Percentiles rank a stretch among this genome's conserved stretches.
Conservation (phyloP, 1,140 invertebrate genomes). For the Zophobas atratus region DNA sequence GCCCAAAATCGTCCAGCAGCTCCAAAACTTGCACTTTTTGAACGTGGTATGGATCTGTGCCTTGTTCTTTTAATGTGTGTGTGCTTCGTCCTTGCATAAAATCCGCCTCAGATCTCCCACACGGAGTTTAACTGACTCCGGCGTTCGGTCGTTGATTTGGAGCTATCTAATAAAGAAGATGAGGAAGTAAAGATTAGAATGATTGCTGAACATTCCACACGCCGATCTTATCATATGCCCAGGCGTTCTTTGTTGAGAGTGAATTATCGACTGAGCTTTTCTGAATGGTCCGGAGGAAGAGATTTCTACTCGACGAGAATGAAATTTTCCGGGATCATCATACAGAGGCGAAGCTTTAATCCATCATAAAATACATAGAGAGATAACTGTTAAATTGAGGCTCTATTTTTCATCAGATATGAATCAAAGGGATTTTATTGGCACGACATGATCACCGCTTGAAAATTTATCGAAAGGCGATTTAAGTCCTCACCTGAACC, state of each 20-base stretch:
- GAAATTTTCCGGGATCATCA: conserved; percentile 45
- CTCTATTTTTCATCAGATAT: conserved; percentile 42
- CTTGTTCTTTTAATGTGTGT: no score
- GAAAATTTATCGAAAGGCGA: conserved; percentile 1
- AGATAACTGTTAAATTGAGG: conserved; percentile 44
- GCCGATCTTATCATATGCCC: conserved; percentile 54
- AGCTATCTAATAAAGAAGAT: conserved; percentile 55
- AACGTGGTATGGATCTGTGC: no score
- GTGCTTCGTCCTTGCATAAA: neutral
- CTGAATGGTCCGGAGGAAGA: conserved; percentile 46
- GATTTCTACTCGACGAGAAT: conserved; percentile 41
- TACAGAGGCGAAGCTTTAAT: conserved; percentile 41
- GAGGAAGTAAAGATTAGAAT: conserved; percentile 55
- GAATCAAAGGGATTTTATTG: conserved; percentile 38
- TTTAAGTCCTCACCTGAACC: no score
- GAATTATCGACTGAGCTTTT: conserved; percentile 55
- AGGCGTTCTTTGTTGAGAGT: conserved; percentile 49
- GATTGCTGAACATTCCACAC: conserved; percentile 54
- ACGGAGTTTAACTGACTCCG: neutral
- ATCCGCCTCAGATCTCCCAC: no score
- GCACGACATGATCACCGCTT: neutral
- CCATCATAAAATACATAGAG: conserved; percentile 46
- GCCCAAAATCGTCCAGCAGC: no score
- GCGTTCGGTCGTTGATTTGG: conserved; percentile 50
- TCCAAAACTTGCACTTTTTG: no score